phyloP scores from a whole-genome alignment of 2,888 invertebrate genomes.

The Drosophila parthenogenetica region DNA sequence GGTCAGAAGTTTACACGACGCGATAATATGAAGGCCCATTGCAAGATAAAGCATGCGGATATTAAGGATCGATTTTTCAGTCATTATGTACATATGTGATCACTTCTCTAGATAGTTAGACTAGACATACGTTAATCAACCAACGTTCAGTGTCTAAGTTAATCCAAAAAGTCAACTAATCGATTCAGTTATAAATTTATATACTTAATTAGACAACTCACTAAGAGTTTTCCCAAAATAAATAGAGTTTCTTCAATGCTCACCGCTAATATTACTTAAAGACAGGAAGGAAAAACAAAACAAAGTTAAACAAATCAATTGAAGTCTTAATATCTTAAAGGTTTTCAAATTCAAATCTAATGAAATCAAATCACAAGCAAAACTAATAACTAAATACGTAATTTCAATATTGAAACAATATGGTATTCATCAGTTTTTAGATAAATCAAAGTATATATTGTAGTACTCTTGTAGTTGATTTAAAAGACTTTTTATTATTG shows the following conservation, averaged over 20 bases:
- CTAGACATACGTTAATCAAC: neutral
- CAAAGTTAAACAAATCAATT: conserved; percentile 41
- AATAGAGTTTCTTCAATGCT: conserved; percentile 49
- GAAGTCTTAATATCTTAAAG: conserved; percentile 22
- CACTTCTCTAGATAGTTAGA: conserved; percentile 82
- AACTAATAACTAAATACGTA: conserved; percentile 38
- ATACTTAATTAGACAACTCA: conserved; percentile 24
- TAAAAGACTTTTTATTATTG: conserved; percentile 68
- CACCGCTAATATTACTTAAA: conserved; percentile 32
- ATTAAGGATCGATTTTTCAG: conserved; percentile 85
- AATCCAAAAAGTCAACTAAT: neutral
- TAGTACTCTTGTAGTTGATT: conserved; percentile 68
- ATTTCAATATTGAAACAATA: conserved; percentile 28
- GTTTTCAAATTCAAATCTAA: conserved; percentile 34
- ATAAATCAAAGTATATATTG: conserved; percentile 38
- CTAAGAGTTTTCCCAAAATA: conserved; percentile 30
- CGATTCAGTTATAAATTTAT: conserved; percentile 23
- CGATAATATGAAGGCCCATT: conserved; percentile 88
- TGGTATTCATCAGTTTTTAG: conserved; percentile 48
- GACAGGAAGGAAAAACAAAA: conserved; percentile 15
- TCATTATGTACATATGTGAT: conserved; percentile 86
- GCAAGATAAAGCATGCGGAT: conserved; percentile 87
- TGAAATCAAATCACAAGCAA: neutral
- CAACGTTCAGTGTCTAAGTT: neutral
- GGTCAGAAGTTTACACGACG: conserved; percentile 87